Base-by-base conservation (phyloP, 2,888 invertebrate species). In the Tachina fera region DNA sequence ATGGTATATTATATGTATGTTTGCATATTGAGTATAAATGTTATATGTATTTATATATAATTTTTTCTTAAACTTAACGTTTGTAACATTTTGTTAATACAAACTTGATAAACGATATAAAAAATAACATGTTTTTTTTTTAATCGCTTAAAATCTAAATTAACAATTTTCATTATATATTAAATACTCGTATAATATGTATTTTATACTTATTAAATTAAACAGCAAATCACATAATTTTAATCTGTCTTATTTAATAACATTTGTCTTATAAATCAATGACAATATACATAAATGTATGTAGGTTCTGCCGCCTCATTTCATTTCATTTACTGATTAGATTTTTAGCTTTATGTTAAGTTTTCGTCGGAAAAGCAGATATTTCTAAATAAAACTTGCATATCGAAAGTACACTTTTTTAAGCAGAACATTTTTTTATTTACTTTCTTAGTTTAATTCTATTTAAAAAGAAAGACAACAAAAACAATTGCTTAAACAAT, bases 401-500 rank as follows among this genome's bases (percentile, higher is more conserved):
- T 4, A 67, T 14, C 31, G 16, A 3, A 51, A 31, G 31, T 31
- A 31, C 3, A n/a, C 49, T 13, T 16, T 39, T 5, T 41, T 6
- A n/a, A n/a, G n/a, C 6, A 45, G 41, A 53, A 70, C 14, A 53
- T 56, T n/a, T 47, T 9, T 16, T 3, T 11, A 2, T 51, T 68
- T 60, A 72, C 49, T 45, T 71, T 47, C n/a, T 14, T n/a, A 19
- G 31, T 39, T 31, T 1, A 39, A 19, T 53, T 63, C 47, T 41
- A 43, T 16, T 68, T 45, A 22, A 63, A 72, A 63, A 63, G 19
- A 82, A 74, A 72, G 65, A 83, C 58, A 81, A 81, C 76, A 85
- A 58, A 77, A 79, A 82, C 77, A 85, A 82, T 70, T 58, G 49
- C 85, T 85, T 85, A 85, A 77, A 53, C 45, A 78, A 47, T 63